Percentiles rank a stretch among this genome's conserved stretches.
phyloP scores from a whole-genome alignment of 2,888 invertebrate species.

The Serrognathus titanus region DNA sequence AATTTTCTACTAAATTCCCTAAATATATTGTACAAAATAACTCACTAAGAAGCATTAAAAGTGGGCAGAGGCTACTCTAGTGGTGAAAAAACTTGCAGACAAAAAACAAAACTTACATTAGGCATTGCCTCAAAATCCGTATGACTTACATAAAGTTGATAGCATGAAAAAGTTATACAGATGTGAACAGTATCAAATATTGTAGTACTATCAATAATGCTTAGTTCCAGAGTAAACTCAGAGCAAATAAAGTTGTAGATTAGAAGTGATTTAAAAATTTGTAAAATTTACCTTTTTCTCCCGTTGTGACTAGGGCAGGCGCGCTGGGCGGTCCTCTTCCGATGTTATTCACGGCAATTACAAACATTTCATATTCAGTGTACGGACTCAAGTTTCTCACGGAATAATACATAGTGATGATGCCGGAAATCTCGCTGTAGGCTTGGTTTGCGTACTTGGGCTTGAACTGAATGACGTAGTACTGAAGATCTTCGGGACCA shows the following conservation, averaged over 20 bases:
- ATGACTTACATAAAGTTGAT: slow-evolving; percentile 32
- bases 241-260: not conserved
- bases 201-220: not conserved
- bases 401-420: slow-evolving; percentile 89
- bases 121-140: slow-evolving; percentile 38
- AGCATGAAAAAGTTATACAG: slow-evolving; percentile 37
- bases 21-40: not conserved
- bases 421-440: slow-evolving; percentile 89
- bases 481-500: slow-evolving; percentile 84
- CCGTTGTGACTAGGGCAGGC: slow-evolving; percentile 89
- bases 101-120: slow-evolving; percentile 44
- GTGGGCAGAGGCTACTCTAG: slow-evolving; percentile 29
- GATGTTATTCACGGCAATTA: slow-evolving; percentile 91
- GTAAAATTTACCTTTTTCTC: slow-evolving; percentile 79
- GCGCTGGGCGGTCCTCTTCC: slow-evolving; percentile 88
- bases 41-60: slow-evolving; percentile 9
- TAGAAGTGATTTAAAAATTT: not conserved
- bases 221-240: not conserved
- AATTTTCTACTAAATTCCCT: too few relatives aligned
- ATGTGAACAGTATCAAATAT: slow-evolving; percentile 6
- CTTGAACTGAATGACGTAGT: slow-evolving; percentile 96
- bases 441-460: slow-evolving; percentile 91
- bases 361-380: slow-evolving; percentile 94
- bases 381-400: slow-evolving; percentile 88
- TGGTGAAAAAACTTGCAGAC: slow-evolving; percentile 36